Conservation (phyloP, 2,113 vertebrate species). For the Pagrus major region DNA sequence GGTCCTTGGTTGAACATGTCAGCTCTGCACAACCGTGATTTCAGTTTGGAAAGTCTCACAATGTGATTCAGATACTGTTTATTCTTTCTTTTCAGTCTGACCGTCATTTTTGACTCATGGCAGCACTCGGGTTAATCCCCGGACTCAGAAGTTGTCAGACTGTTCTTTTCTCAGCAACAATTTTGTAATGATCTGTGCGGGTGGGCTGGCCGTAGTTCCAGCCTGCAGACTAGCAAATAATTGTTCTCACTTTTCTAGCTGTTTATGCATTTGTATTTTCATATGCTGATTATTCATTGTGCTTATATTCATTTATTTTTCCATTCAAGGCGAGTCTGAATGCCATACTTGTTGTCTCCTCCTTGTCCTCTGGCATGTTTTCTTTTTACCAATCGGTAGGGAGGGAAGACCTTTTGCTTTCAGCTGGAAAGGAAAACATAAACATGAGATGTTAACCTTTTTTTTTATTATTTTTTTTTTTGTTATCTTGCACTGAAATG, state of each 20-base stretch:
- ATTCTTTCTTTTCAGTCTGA: slow-evolving; percentile 27
- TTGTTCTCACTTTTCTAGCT: slow-evolving; percentile 71
- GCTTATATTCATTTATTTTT: slow-evolving; percentile 37
- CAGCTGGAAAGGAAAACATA: slow-evolving; percentile 59
- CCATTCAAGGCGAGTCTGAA: slow-evolving; percentile 31
- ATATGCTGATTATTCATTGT: slow-evolving; percentile 67
- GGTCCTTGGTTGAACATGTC: slow-evolving; percentile 84
- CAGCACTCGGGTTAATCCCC: slow-evolving; percentile 47
- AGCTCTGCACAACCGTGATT: slow-evolving; percentile 21
- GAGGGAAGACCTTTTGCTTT: slow-evolving; percentile 65
- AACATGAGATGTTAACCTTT: slow-evolving; percentile 5
- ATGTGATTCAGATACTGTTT: slow-evolving; percentile 37
- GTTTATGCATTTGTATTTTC: slow-evolving; percentile 74
- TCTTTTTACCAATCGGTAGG: slow-evolving; percentile 42
- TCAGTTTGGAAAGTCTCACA: slow-evolving; percentile 14
- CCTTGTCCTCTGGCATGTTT: slow-evolving; percentile 8
- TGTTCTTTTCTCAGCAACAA: slow-evolving; percentile 50
- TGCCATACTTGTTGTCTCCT: slow-evolving; percentile 29
- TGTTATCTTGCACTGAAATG: slow-evolving; percentile 78
- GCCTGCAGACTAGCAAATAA: slow-evolving; percentile 54
- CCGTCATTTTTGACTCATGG: slow-evolving; percentile 30
- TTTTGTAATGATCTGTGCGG: slow-evolving; percentile 65
- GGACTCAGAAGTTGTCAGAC: slow-evolving; percentile 56
- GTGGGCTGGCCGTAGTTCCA: slow-evolving; percentile 27
- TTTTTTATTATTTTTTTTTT: not conserved